Conservation (phyloP, 2,797 vertebrate species). For the Falco rusticolus region DNA sequence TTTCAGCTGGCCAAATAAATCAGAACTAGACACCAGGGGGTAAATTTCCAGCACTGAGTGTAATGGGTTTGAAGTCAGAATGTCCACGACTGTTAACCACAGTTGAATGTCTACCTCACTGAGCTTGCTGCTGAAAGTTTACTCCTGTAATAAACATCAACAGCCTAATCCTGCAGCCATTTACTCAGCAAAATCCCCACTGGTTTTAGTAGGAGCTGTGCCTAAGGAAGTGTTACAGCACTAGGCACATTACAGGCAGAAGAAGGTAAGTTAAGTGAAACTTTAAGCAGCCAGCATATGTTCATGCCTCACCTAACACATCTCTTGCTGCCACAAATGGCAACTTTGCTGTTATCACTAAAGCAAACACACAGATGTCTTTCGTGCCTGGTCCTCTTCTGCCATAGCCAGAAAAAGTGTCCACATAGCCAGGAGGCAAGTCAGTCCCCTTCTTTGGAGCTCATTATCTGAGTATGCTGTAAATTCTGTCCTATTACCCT, state of each 20-base stretch:
- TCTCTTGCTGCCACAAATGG: not conserved
- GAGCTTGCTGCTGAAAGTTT: not conserved
- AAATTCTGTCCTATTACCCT: not conserved
- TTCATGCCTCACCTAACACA: not conserved
- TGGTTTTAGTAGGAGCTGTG: not conserved
- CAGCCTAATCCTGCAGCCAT: not conserved
- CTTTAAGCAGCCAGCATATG: fast-evolving
- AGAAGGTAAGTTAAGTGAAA: not conserved
- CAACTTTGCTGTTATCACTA: not conserved
- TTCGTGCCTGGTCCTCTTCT: not conserved
- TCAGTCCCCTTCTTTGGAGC: not conserved
- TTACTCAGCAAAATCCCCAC: not conserved
- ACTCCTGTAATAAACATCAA: not conserved
- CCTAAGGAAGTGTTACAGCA: not conserved
- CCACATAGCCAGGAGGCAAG: not conserved
- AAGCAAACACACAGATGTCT: not conserved
- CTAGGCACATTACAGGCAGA: not conserved
- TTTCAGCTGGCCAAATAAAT: constrained; percentile 55
- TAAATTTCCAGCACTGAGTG: not conserved
- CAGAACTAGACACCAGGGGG: not conserved
- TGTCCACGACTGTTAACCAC: not conserved
- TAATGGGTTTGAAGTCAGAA: constrained; percentile 9
- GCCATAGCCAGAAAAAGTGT: not conserved
- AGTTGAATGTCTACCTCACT: not conserved
- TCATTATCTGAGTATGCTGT: not conserved